Evolutionary conservation across 2,797 vertebrate genomes (phyloP).

Genomic region (Tokudaia muenninki): DNA sequence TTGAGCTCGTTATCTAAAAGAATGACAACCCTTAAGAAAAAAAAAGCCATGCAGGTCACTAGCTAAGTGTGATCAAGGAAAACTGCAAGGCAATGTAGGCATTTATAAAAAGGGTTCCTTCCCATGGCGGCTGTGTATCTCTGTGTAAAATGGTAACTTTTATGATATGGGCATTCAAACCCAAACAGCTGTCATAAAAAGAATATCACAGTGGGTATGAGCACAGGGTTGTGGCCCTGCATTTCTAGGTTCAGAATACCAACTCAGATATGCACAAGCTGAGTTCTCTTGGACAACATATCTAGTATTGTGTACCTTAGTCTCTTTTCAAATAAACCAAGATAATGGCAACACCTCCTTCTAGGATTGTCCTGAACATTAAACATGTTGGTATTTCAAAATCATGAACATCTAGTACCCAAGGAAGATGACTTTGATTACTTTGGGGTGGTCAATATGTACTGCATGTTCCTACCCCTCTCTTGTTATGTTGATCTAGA

Average conservation of each 20-base stretch:
- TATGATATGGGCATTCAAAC: not conserved
- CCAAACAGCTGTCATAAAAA: not conserved
- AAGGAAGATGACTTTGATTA: not conserved
- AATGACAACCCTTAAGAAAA: not conserved
- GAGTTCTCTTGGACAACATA: not conserved
- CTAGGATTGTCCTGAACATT: constrained; percentile 14
- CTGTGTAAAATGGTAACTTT: constrained; percentile 4
- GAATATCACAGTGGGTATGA: not conserved
- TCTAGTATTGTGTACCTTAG: not conserved
- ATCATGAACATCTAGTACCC: not conserved
- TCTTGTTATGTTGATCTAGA: too few relatives aligned
- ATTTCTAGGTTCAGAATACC: not conserved
- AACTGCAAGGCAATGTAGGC: not conserved
- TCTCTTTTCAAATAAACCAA: constrained; percentile 23
- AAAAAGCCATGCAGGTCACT: not conserved
- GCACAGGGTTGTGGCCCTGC: not conserved
- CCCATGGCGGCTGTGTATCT: too few relatives aligned
- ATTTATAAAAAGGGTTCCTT: not conserved
- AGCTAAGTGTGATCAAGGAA: constrained; percentile 3
- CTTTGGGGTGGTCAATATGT: not conserved
- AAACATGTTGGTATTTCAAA: constrained; percentile 46
- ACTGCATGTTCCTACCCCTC: not conserved
- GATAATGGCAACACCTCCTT: not conserved
- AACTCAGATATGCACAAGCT: not conserved
- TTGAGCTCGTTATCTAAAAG: not conserved